Conservation (phyloP, 2,113 vertebrate species). For the Varanus salvator region DNA sequence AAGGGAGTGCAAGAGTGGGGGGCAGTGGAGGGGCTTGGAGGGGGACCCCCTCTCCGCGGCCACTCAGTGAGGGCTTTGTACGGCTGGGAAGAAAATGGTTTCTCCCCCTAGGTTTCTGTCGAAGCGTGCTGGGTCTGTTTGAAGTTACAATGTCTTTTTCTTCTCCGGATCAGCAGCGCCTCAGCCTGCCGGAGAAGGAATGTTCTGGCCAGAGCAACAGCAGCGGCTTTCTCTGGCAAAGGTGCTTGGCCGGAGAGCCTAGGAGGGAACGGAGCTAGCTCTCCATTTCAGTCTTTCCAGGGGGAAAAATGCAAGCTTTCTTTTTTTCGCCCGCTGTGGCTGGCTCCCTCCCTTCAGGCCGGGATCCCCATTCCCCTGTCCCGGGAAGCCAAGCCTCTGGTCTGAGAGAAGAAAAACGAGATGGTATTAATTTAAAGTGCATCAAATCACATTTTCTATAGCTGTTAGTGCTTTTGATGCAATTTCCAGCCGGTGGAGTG, state of each 20-base stretch:
- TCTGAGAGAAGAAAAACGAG: neutral
- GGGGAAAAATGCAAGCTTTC: neutral
- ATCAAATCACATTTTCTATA: slow-evolving; percentile 3
- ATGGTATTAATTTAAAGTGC: slow-evolving; percentile 19
- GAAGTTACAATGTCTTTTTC: slow-evolving; percentile 77
- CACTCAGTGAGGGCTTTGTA: slow-evolving; percentile 73
- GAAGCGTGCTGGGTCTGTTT: slow-evolving; percentile 70
- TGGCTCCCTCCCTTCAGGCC: neutral
- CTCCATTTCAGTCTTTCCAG: neutral
- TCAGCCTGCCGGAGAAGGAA: slow-evolving; percentile 57
- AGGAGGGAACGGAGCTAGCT: neutral
- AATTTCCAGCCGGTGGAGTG: neutral
- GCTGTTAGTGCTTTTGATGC: neutral
- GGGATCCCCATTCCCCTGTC: neutral
- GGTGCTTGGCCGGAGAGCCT: neutral
- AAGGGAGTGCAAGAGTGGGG: slow-evolving; percentile 38
- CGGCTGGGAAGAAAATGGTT: slow-evolving; percentile 72
- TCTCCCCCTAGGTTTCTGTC: slow-evolving; percentile 67
- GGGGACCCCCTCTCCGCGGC: slow-evolving; percentile 49
- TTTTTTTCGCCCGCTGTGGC: no score
- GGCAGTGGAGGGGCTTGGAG: neutral
- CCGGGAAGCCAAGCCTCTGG: neutral
- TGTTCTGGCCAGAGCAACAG: slow-evolving; percentile 58
- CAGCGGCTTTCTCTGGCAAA: slow-evolving; percentile 39
- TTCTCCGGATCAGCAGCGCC: slow-evolving; percentile 68